Base-by-base conservation (phyloP, 2,797 vertebrate genomes). In the Rhabdomys pumilio region DNA sequence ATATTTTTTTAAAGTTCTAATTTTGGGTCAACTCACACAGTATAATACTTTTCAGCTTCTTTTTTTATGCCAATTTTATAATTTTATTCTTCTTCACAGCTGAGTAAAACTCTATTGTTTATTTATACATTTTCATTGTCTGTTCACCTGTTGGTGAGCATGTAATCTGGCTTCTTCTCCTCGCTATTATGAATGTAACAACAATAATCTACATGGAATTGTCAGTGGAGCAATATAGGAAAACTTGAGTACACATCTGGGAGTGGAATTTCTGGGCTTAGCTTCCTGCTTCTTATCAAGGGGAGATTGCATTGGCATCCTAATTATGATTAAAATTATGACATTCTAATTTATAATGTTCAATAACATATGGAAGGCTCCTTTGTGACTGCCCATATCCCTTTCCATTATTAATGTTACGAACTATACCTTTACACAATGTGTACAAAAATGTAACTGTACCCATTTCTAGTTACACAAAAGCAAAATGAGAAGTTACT, bases 281-380 rank as follows among this genome's bases (percentile, higher is more conserved):
- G 85, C 85, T 86, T 86, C 15, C 63, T 84, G 88, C 29, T 88
- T 31, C 15, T 91, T 90, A 31, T 65, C 61, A 65, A 61, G 10
- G 41, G 67, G 20, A 10, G 20, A 82, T 87, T 69, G 38, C 31
- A 14, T 44, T 69, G 77, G 3, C 80, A 61, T 61, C 13, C 20
- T 53, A 88, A 77, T 15, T 89, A 19, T 10, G 8, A 59, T 11
- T 76, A n/a, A 90, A 61, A 22, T 81, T 59, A 61, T 12, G 11
- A 26, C 12, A 80, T 7, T 65, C 3, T 59, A 79, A 87, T 83
- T 47, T 87, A 12, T 29, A 87, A 3, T 24, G 6, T 86, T 81
- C 7, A 75, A 73, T 76, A 69, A 47, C 29, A 59, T 53, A 22
- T 12, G 26, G 38, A 53, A 81, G n/a, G 2, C 12, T 83, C 17